Percentiles rank a stretch among this genome's conserved stretches.
phyloP scores from a whole-genome alignment of 2,888 invertebrate genomes.

The Dinocampus coccinellae region DNA sequence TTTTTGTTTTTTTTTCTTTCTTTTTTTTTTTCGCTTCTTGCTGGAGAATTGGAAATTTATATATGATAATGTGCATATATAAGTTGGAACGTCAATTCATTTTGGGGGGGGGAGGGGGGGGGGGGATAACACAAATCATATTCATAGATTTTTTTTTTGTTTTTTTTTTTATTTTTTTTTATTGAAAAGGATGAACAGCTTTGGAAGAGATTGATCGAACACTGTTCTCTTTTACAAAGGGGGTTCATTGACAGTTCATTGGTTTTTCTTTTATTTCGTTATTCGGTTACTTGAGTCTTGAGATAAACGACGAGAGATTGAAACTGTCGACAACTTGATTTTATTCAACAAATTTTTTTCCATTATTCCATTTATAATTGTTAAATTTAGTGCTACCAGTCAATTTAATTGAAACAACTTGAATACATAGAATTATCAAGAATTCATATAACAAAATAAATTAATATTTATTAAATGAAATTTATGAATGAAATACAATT shows the following conservation, averaged over 20 bases:
- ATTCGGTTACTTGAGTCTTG: neutral
- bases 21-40: neutral
- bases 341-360: neutral
- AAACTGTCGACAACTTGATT: neutral
- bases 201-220: neutral
- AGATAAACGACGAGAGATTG: neutral
- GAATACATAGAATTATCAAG: too few species aligned
- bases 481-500: too few species aligned
- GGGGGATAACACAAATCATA: neutral
- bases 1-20: slow-evolving; percentile 11
- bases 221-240: neutral
- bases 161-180: neutral
- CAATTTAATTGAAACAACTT: too few species aligned
- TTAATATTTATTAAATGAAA: too few species aligned
- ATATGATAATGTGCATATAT: slow-evolving; percentile 1
- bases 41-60: neutral
- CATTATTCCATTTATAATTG: neutral
- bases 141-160: slow-evolving; percentile 2
- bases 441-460: too few species aligned
- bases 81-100: neutral
- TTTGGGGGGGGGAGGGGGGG: too few species aligned
- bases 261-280: slow-evolving; percentile 15
- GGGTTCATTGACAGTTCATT: slow-evolving; percentile 8
- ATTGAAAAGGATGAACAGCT: neutral
- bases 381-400: neutral